A percentile compares a stretch with the other conserved stretches of the same genome.
phyloP scores from a whole-genome alignment of 2,888 invertebrate genomes.

The Chrysodeixis includens region DNA sequence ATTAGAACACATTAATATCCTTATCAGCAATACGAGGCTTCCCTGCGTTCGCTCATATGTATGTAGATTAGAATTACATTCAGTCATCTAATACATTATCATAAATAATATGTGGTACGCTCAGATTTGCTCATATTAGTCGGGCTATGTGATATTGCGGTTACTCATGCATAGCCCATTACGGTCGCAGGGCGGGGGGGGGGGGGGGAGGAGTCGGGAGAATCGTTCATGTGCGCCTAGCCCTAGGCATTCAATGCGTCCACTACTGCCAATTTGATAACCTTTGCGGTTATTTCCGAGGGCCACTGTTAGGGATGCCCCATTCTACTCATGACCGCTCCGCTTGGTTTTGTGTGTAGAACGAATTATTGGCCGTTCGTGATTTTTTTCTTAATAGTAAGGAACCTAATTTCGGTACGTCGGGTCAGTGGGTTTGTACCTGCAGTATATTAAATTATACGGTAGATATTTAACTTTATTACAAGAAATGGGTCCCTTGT shows the following conservation, averaged over 20 bases:
- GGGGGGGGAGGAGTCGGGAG: slow-evolving; percentile 35
- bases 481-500: not conserved
- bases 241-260: slow-evolving; percentile 58
- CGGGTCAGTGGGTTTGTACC: slow-evolving; percentile 39
- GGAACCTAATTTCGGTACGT: slow-evolving; percentile 33
- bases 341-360: slow-evolving; percentile 50
- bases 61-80: slow-evolving; percentile 39
- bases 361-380: slow-evolving; percentile 45
- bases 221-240: slow-evolving; percentile 55
- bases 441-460: not conserved
- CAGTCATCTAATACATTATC: slow-evolving; percentile 37
- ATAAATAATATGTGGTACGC: slow-evolving; percentile 38
- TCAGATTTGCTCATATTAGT: slow-evolving; percentile 53
- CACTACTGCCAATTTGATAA: slow-evolving; percentile 64
- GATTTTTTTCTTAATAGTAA: slow-evolving; percentile 45
- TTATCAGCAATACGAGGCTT: slow-evolving; percentile 7
- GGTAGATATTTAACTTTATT: not conserved
- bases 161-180: slow-evolving; percentile 59
- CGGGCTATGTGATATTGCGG: slow-evolving; percentile 50
- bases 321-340: slow-evolving; percentile 46
- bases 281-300: slow-evolving; percentile 62
- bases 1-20: slow-evolving; percentile 15
- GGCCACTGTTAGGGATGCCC: slow-evolving; percentile 49
- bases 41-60: slow-evolving; percentile 20
- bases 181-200: slow-evolving; percentile 37